Conservation (phyloP, 2,888 invertebrate genomes). For the Drosophila lutescens region DNA sequence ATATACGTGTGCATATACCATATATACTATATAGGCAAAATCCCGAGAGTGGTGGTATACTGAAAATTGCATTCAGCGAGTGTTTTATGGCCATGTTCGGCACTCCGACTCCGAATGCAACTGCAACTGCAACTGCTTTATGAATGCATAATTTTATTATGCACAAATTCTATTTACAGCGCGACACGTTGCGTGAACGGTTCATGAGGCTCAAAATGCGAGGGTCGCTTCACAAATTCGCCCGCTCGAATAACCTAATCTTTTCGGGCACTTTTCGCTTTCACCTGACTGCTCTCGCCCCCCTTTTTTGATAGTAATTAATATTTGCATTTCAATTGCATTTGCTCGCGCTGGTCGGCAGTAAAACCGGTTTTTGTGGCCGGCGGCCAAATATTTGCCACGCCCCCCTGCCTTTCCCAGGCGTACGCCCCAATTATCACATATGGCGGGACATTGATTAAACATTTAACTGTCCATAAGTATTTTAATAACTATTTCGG, state of each 20-base stretch:
- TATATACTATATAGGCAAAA: neutral
- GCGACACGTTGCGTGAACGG: constrained; percentile 38
- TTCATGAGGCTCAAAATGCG: constrained; percentile 35
- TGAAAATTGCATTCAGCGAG: constrained; percentile 44
- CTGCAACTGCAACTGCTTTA: constrained; percentile 24
- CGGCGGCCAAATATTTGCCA: constrained; percentile 32
- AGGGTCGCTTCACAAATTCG: constrained; percentile 7
- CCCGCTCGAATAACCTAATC: no score
- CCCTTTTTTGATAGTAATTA: constrained; percentile 36
- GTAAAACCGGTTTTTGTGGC: constrained; percentile 30
- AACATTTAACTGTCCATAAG: constrained; percentile 44
- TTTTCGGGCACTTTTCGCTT: neutral
- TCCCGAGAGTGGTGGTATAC: neutral
- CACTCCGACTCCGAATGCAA: constrained; percentile 2
- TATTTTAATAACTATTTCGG: constrained; percentile 38
- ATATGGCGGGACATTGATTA: constrained; percentile 43
- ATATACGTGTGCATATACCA: constrained; percentile 1
- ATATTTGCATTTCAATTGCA: constrained; percentile 49
- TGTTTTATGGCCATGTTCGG: constrained; percentile 35
- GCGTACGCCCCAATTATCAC: constrained; percentile 38
- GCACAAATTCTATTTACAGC: constrained; percentile 54
- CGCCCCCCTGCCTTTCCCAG: neutral
- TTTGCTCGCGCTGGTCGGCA: constrained; percentile 14
- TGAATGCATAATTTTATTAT: constrained; percentile 64
- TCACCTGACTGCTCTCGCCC: constrained; percentile 10